Evolutionary conservation across 2,888 invertebrate species (phyloP).

Genomic region (Maniola hyperantus): DNA sequence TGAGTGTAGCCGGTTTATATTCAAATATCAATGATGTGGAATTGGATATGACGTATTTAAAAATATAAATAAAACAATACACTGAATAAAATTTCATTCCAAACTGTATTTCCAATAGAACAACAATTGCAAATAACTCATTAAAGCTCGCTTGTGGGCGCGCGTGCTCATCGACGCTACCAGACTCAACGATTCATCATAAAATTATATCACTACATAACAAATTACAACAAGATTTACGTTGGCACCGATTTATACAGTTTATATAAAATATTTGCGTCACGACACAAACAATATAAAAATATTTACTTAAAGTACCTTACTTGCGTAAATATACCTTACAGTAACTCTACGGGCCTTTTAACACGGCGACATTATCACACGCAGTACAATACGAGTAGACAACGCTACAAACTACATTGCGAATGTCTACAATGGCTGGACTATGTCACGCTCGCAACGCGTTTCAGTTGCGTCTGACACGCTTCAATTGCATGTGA

Average conservation of each 20-base stretch:
- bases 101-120: conserved; percentile 79
- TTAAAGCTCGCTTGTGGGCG: conserved; percentile 65
- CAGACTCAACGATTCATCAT: conserved; percentile 76
- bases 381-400: no score
- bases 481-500: no score
- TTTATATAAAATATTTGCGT: conserved; percentile 77
- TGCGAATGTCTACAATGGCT: no score
- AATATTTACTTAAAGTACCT: conserved; percentile 75
- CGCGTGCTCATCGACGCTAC: conserved; percentile 54
- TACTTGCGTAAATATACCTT: conserved; percentile 76
- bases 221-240: conserved; percentile 81
- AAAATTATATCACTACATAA: conserved; percentile 80
- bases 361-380: no score
- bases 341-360: conserved; percentile 54
- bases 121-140: conserved; percentile 78
- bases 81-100: conserved; percentile 53
- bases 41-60: conserved; percentile 12
- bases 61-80: conserved; percentile 51
- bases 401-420: no score
- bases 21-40: neutral
- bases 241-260: conserved; percentile 80
- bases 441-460: no score
- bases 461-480: no score
- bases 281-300: conserved; percentile 74
- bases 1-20: neutral